Conservation (phyloP, 2,888 invertebrate species). For the Harpagoxenus sublaevis region DNA sequence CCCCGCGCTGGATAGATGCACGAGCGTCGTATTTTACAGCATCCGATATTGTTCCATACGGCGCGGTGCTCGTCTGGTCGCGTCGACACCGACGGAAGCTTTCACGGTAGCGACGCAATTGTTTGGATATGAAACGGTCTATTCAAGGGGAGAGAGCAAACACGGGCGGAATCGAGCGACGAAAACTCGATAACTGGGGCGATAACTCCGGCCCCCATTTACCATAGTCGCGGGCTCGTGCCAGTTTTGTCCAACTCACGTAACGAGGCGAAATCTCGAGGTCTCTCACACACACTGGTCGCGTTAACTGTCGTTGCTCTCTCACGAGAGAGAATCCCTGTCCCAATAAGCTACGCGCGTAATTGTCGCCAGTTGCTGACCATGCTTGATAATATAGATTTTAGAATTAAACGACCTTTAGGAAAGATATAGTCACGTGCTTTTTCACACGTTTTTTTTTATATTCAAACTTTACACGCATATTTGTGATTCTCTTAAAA, state of each 20-base stretch:
- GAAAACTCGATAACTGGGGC: constrained; percentile 53
- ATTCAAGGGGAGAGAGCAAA: constrained; percentile 26
- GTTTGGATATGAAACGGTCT: constrained; percentile 44
- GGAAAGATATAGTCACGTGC: neutral
- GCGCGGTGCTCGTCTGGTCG: neutral
- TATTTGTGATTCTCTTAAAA: neutral
- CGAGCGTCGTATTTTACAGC: constrained; percentile 39
- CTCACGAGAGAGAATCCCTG: neutral
- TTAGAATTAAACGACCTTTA: neutral
- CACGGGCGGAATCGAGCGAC: constrained; percentile 45
- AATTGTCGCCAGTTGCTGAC: neutral
- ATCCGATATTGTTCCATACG: constrained; percentile 45
- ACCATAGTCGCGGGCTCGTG: constrained; percentile 36
- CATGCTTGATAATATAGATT: neutral
- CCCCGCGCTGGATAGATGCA: constrained; percentile 3
- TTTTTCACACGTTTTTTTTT: neutral
- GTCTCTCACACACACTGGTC: neutral
- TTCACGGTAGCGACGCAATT: constrained; percentile 41
- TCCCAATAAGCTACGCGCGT: constrained; percentile 4
- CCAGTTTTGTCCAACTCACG: constrained; percentile 39
- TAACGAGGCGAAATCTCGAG: constrained; percentile 43
- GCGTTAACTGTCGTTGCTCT: neutral
- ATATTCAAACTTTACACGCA: neutral
- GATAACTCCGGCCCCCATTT: constrained; percentile 50
- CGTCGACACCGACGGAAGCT: constrained; percentile 43